Conservation (phyloP, 2,888 invertebrate species). For the Scaptodrosophila latifasciaeformis region DNA sequence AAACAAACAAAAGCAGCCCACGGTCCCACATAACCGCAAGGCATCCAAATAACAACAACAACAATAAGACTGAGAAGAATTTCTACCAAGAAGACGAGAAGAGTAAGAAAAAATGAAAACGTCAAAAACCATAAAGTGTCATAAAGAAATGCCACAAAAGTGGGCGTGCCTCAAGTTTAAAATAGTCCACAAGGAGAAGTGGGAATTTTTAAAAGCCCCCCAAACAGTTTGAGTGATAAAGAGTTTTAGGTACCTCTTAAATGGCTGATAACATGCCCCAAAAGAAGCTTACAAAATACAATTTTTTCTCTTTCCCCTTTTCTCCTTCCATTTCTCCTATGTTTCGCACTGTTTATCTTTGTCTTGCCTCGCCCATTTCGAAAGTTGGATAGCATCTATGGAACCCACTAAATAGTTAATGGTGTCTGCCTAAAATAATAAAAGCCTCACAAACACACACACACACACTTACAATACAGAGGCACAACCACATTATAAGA, state of each 20-base stretch:
- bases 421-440: constrained; percentile 32
- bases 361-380: too few species aligned
- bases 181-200: constrained; percentile 14
- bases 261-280: too few species aligned
- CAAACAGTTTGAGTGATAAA: too few species aligned
- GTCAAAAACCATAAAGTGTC: neutral
- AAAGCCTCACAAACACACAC: constrained; percentile 2
- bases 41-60: constrained; percentile 28
- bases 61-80: constrained; percentile 20
- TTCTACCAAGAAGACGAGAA: neutral
- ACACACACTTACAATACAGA: neutral
- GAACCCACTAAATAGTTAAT: constrained; percentile 53
- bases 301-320: neutral
- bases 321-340: too few species aligned
- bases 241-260: too few species aligned
- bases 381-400: too few species aligned
- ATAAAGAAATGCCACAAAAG: constrained; percentile 23
- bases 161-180: constrained; percentile 44
- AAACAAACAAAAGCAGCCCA: constrained; percentile 56
- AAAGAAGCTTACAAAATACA: too few species aligned
- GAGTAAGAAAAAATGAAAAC: neutral
- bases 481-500: too few species aligned
- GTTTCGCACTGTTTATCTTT: too few species aligned
- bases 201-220: too few species aligned
- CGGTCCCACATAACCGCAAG: constrained; percentile 27